These are phyloP conservation scores for Schlechtendalia chinensis DNA, from an alignment of 1,140 invertebrate species.

Conservation along the genomic window DNA sequence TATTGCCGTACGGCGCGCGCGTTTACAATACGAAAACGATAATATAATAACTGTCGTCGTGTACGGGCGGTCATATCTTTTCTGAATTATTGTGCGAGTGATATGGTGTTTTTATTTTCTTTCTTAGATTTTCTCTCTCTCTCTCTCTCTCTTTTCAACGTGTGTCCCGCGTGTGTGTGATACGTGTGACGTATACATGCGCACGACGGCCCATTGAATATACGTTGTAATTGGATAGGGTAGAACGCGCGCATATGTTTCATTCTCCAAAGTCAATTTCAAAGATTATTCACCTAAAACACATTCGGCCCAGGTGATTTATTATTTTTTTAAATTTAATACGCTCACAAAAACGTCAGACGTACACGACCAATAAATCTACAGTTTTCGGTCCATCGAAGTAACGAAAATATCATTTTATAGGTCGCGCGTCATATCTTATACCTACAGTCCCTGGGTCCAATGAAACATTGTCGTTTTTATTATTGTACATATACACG, in stretches of 20 bases:
- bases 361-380: conserved; percentile 30
- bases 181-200: neutral
- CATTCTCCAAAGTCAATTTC: conserved; percentile 31
- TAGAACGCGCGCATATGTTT: conserved; percentile 18
- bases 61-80: neutral
- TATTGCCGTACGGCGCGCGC: neutral
- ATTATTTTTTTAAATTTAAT: conserved; percentile 35
- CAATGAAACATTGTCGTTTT: conserved; percentile 2
- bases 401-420: conserved; percentile 19
- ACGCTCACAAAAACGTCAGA: conserved; percentile 43
- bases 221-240: conserved; percentile 37
- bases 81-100: neutral
- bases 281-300: conserved; percentile 41
- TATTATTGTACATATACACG: neutral
- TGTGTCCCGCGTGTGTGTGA: conserved; percentile 20
- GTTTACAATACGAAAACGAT: conserved; percentile 1
- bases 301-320: conserved; percentile 24
- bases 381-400: conserved; percentile 27
- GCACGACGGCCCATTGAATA: conserved; percentile 10
- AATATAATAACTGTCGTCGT: too few relatives aligned
- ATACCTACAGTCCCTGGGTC: neutral
- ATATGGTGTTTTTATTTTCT: conserved; percentile 19
- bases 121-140: neutral
- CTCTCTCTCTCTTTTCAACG: neutral
- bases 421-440: neutral